Percentiles rank a stretch among this genome's conserved stretches.
phyloP scores from a whole-genome alignment of 2,888 invertebrate genomes.

The Eupithecia centaureata region DNA sequence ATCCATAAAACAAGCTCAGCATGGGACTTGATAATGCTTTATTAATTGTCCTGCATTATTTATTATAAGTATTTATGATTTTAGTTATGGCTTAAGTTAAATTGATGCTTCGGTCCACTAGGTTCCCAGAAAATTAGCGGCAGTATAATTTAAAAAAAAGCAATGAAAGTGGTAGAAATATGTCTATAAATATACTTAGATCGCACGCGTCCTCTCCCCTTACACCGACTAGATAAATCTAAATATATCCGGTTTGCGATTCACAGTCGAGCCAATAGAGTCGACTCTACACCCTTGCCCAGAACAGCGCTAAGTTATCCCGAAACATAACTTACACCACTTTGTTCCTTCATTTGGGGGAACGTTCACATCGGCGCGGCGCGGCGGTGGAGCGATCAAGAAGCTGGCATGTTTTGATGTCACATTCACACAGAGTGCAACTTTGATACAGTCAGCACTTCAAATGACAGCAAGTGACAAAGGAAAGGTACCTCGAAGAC shows the following conservation, averaged over 20 bases:
- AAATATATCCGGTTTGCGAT: neutral
- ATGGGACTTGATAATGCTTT: no score
- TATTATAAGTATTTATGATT: no score
- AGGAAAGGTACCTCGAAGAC: neutral
- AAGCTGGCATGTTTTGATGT: neutral
- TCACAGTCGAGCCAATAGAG: neutral
- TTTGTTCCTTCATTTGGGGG: neutral
- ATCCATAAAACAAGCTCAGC: no score
- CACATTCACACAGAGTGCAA: neutral
- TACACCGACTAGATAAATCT: neutral
- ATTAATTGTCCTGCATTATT: no score
- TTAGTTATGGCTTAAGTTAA: no score
- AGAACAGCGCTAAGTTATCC: neutral
- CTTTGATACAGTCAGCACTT: neutral
- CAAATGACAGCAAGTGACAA: neutral
- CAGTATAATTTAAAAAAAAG: no score
- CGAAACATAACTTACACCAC: neutral
- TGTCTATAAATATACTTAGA: neutral
- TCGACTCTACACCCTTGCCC: neutral
- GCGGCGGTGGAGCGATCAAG: no score
- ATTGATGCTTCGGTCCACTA: neutral
- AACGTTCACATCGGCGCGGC: neutral
- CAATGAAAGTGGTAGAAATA: neutral
- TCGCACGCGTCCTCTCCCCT: neutral
- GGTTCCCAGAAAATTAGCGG: no score